phyloP scores from a whole-genome alignment of 2,888 invertebrate species.

The Drymonia ruficornis region DNA sequence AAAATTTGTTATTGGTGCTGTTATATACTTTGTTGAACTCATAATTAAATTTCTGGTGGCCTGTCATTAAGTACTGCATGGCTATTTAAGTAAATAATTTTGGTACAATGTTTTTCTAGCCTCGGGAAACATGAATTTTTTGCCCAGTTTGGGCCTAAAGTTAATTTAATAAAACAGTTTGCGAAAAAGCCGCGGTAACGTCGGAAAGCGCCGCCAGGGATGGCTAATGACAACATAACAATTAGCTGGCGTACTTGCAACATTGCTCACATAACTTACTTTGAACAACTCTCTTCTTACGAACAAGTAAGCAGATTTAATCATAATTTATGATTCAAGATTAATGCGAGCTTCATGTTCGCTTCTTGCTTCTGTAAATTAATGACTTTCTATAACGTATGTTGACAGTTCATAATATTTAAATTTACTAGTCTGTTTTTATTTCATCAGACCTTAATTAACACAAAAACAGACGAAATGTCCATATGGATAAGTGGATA shows the following conservation, averaged over 20 bases:
- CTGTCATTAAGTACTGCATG: too few relatives aligned
- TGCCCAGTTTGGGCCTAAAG: constrained; percentile 18
- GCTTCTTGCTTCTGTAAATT: neutral
- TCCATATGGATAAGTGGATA: too few relatives aligned
- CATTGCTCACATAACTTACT: constrained; percentile 17
- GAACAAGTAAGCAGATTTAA: neutral
- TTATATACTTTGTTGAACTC: too few relatives aligned
- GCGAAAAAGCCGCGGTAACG: constrained; percentile 10
- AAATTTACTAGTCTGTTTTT: too few relatives aligned
- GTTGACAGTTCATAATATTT: too few relatives aligned
- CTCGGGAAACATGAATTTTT: constrained; percentile 17
- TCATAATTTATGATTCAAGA: neutral
- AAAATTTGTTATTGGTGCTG: too few relatives aligned
- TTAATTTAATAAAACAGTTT: constrained; percentile 14
- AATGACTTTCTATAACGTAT: neutral
- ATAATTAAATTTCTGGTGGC: too few relatives aligned
- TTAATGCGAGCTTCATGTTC: neutral
- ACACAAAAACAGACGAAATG: too few relatives aligned
- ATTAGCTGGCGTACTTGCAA: constrained; percentile 20
- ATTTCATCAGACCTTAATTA: too few relatives aligned
- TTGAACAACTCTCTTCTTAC: neutral
- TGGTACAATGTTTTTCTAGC: constrained; percentile 21
- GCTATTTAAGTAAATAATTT: constrained; percentile 21
- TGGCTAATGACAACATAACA: constrained; percentile 36
- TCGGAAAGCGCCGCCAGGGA: constrained; percentile 5